Evolutionary conservation across 2,113 vertebrate species (phyloP).

Genomic region (Eonycteris spelaea): DNA sequence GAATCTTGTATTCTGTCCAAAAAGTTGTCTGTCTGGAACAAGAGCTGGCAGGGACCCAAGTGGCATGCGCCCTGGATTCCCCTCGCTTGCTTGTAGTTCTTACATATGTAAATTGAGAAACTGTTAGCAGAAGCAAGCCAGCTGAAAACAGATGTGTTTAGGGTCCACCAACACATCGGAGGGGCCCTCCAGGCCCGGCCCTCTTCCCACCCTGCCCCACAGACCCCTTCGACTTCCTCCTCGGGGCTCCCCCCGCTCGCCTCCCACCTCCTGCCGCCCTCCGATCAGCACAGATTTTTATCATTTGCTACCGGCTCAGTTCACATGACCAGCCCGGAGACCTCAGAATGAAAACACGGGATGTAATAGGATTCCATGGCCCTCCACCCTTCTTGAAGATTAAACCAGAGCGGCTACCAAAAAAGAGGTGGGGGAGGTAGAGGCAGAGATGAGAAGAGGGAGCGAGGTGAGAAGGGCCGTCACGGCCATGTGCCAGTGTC

Average conservation of each 20-base stretch:
- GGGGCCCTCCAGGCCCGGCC: not conserved
- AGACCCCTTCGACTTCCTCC: constrained; percentile 43
- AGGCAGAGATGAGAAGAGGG: not conserved
- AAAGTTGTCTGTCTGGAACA: constrained; percentile 55
- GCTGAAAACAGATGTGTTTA: constrained; percentile 66
- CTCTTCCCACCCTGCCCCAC: constrained; percentile 20
- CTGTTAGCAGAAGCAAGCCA: constrained; percentile 64
- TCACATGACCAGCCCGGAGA: constrained; percentile 23
- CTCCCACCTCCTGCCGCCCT: not conserved
- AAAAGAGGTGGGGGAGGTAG: not conserved
- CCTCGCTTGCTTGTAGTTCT: constrained; percentile 45
- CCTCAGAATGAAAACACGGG: constrained; percentile 50
- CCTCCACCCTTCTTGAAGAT: constrained; percentile 39
- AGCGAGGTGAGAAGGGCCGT: not conserved
- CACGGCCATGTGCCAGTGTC: not conserved
- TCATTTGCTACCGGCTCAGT: constrained; percentile 11
- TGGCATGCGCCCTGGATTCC: constrained; percentile 25
- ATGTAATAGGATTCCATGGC: constrained; percentile 35
- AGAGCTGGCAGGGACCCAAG: constrained; percentile 52
- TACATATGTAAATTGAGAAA: constrained; percentile 67
- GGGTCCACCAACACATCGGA: constrained; percentile 42
- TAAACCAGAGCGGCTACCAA: not conserved
- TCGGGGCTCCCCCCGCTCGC: not conserved
- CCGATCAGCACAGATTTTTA: not conserved
- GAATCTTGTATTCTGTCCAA: constrained; percentile 54